These are phyloP conservation scores for Cephalotes varians DNA, from an alignment of 2,888 invertebrate species.

Conservation along the genomic window DNA sequence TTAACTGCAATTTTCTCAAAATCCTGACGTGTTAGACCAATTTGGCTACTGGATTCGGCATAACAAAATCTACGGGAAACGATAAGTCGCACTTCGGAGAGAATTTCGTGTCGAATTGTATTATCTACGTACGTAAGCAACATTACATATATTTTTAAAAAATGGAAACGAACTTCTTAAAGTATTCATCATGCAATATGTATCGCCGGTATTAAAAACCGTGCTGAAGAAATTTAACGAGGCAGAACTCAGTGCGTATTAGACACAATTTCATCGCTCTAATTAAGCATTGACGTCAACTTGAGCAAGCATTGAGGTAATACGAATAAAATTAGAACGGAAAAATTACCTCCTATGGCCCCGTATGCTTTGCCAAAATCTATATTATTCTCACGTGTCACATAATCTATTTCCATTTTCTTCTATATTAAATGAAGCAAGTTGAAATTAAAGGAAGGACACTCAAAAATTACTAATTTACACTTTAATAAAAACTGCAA, in stretches of 20 bases:
- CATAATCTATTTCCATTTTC: constrained; percentile 4
- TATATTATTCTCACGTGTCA: neutral
- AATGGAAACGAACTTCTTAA: too few species aligned
- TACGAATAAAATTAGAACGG: constrained; percentile 32
- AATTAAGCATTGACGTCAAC: constrained; percentile 42
- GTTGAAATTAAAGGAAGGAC: neutral
- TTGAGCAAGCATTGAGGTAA: constrained; percentile 23
- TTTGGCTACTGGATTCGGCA: too few species aligned
- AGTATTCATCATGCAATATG: neutral
- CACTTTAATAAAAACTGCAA: too few species aligned
- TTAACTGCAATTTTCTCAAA: too few species aligned
- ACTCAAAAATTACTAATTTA: neutral
- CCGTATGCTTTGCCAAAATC: constrained; percentile 25
- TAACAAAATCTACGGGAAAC: too few species aligned
- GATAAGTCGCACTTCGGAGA: too few species aligned
- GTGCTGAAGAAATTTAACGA: constrained; percentile 1
- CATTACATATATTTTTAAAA: neutral
- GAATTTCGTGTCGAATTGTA: too few species aligned
- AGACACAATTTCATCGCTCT: constrained; percentile 32
- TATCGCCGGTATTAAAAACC: neutral
- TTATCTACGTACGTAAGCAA: neutral
- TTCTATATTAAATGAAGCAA: neutral
- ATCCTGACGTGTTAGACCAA: too few species aligned
- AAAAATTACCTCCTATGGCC: constrained; percentile 19
- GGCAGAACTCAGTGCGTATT: neutral